Evolutionary conservation across 2,888 invertebrate species (phyloP).

Genomic region (Tanypteryx hageni): DNA sequence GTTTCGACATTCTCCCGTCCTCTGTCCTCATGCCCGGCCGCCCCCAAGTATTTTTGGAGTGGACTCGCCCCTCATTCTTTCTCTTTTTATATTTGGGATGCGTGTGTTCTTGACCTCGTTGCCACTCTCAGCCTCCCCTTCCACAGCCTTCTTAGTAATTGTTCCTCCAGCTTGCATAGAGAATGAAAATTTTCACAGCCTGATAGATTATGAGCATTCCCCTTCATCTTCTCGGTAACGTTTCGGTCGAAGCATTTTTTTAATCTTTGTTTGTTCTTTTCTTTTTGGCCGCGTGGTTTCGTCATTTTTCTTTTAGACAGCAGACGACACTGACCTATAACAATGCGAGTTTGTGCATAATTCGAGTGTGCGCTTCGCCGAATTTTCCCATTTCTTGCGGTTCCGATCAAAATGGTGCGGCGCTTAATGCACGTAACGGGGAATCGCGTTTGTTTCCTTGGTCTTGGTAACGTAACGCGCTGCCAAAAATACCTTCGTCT

Average conservation of each 20-base stretch:
- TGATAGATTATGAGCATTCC: background rate
- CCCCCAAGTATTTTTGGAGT: background rate
- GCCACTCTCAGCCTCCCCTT: background rate
- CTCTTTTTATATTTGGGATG: background rate
- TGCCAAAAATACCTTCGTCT: no score
- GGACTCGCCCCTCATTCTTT: background rate
- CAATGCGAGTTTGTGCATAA: no score
- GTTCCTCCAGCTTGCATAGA: background rate
- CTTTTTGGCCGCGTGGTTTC: no score
- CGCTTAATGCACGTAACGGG: no score
- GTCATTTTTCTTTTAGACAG: no score
- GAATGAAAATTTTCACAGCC: background rate
- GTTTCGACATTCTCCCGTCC: background rate
- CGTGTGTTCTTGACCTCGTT: constrained; percentile 4
- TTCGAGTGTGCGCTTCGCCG: no score
- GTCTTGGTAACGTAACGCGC: no score
- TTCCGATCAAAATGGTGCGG: no score
- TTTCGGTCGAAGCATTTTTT: background rate
- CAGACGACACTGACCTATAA: no score
- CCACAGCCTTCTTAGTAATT: background rate
- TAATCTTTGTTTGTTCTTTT: background rate
- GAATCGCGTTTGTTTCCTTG: no score
- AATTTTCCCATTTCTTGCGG: no score
- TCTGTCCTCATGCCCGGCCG: background rate
- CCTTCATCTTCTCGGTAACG: background rate